These are phyloP conservation scores for Ethmia dodecea DNA, from an alignment of 2,888 invertebrate species.

Conservation along the genomic window DNA sequence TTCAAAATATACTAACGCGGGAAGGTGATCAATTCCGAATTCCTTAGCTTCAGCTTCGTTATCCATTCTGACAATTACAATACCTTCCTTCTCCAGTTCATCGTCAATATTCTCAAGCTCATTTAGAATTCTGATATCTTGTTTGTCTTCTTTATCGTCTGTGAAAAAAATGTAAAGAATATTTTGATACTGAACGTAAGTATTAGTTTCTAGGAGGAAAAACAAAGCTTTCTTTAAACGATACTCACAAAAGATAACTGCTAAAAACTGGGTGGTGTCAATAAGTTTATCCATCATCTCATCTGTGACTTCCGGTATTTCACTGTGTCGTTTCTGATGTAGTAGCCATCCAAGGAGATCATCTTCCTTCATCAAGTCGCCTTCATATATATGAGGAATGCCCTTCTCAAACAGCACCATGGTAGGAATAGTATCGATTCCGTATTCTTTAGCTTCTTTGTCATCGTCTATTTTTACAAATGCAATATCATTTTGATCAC, in stretches of 20 bases:
- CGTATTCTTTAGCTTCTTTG: conserved; percentile 92
- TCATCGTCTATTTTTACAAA: conserved; percentile 95
- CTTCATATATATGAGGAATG: conserved; percentile 86
- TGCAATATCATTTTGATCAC: conserved; percentile 93
- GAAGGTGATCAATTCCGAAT: conserved; percentile 92
- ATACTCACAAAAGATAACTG: conserved; percentile 93
- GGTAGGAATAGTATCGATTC: conserved; percentile 89
- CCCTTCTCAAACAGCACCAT: conserved; percentile 87
- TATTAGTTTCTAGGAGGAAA: conserved; percentile 1
- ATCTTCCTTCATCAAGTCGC: conserved; percentile 93
- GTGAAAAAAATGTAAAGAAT: conserved; percentile 11
- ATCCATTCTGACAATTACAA: conserved; percentile 93
- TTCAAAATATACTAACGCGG: conserved; percentile 92
- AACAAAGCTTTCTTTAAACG: no score
- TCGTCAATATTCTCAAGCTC: conserved; percentile 96
- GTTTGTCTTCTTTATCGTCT: conserved; percentile 94
- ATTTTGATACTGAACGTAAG: background rate
- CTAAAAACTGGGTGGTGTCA: conserved; percentile 87
- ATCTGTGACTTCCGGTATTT: conserved; percentile 94
- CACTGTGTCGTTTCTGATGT: conserved; percentile 92
- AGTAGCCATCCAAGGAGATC: conserved; percentile 93
- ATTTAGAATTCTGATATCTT: conserved; percentile 90
- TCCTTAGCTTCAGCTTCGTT: conserved; percentile 94
- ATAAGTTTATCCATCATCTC: conserved; percentile 96
- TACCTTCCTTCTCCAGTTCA: conserved; percentile 92